Percentiles rank a stretch among this genome's conserved stretches.
Conservation (phyloP, 37 sponge, comb jelly and placozoan species). For the Bolinopsis microptera region DNA sequence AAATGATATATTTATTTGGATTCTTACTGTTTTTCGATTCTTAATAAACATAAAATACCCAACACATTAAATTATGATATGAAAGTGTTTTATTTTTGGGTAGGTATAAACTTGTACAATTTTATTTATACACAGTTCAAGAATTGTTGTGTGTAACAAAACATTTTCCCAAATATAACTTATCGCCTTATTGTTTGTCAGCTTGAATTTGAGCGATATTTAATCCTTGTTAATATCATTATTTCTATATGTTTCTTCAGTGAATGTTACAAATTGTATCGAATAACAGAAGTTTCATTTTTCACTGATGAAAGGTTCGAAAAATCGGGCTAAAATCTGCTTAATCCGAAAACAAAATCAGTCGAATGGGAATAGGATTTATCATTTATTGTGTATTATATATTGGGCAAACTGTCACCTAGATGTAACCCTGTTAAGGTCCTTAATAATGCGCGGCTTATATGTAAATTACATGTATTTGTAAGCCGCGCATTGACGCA, state of each 20-base stretch:
- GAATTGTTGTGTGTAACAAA: slow-evolving; percentile 16
- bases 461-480: too few species aligned
- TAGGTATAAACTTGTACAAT: slow-evolving; percentile 34
- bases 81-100: slow-evolving; percentile 23
- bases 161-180: background rate
- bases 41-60: background rate
- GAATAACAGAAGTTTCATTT: background rate
- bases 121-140: slow-evolving; percentile 51
- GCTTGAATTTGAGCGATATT: background rate
- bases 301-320: too few species aligned
- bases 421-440: too few species aligned
- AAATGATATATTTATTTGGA: background rate
- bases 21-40: background rate
- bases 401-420: too few species aligned
- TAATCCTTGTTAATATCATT: background rate
- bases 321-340: too few species aligned
- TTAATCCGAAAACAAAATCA: too few species aligned
- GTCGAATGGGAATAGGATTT: too few species aligned
- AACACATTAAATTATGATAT: slow-evolving; percentile 1
- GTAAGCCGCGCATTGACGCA: too few species aligned
- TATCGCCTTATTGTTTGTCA: background rate
- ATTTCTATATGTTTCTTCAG: background rate
- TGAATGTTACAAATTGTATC: background rate
- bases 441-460: too few species aligned
- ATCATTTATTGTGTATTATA: too few species aligned